Base-by-base conservation (phyloP, 2,888 invertebrate genomes). In the Acleris emargana region DNA sequence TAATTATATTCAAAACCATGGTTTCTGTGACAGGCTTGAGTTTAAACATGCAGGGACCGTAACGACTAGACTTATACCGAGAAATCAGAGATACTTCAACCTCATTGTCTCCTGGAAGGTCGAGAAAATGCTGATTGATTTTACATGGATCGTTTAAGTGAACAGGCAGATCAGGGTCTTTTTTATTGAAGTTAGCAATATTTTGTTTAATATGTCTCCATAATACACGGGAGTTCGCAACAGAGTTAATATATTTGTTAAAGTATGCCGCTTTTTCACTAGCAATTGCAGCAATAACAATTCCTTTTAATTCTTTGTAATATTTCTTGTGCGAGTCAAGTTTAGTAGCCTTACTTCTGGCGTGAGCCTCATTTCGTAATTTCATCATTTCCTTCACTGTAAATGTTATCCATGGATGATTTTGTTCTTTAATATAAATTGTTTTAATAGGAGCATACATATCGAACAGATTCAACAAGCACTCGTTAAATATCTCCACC, bases 171-270 rank as follows among this genome's bases (percentile, higher is more conserved):
- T 63, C 58, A 18, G 13, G 11, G n/a, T 38, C 13, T 45, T 61
- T 58, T 13, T 53, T 51, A 6, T 50, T 50, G 5, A 50, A 50
- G 16, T 25, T 5, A 47, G 22, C 43, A 11, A 53, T 45, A 0
- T 25, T 42, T 3, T 50, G 25, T 62, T 68, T 69, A 5, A 69
- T 25, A 42, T 69, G 63, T 55, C 67, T 69, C 71, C 66, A 50
- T 1, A 50, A 17, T 4, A 11, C 22, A 11, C 50, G 50, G 7
- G 50, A 9, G 18, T 50, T 50, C 13, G 5, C 18, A 1, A 50
- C 5, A 50, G 6, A 11, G 7, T 5, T 17, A 5, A 50, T 50
- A 17, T 50, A 1, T 4, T 50, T 6, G 18, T 20, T 20, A 9
- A 50, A 50, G 13, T 50, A 50, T 11, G 50, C 50, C 1, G 50